Evolutionary conservation across 2,113 vertebrate species (phyloP).

Genomic region (Microcebus griseorufus): DNA sequence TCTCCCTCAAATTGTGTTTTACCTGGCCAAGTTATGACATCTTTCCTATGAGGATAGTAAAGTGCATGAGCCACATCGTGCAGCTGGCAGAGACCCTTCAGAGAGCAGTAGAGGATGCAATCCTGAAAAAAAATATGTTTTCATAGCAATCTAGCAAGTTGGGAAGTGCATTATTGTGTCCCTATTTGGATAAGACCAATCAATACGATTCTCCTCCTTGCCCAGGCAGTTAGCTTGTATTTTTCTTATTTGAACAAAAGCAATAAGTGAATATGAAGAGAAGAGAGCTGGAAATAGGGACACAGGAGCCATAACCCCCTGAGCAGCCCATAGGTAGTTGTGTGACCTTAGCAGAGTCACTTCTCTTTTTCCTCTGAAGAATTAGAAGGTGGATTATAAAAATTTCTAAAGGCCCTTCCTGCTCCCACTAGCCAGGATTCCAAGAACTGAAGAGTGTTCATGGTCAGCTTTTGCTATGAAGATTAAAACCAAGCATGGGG

Average conservation of each 20-base stretch:
- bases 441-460: neutral
- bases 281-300: neutral
- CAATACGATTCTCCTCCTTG: neutral
- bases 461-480: neutral
- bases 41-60: neutral
- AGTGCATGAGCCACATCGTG: neutral
- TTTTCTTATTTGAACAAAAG: slow-evolving; percentile 16
- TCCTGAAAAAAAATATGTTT: neutral
- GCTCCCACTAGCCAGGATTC: neutral
- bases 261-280: neutral
- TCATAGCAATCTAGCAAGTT: neutral
- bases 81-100: neutral
- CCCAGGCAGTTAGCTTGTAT: neutral
- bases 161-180: neutral
- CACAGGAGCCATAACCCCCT: neutral
- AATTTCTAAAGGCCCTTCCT: neutral
- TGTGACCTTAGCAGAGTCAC: neutral
- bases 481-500: neutral
- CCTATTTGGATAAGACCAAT: neutral
- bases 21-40: neutral
- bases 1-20: neutral
- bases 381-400: neutral
- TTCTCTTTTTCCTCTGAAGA: neutral
- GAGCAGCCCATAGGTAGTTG: neutral
- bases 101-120: neutral